Percentiles rank a stretch among this genome's conserved stretches.
phyloP scores from a whole-genome alignment of 2,113 vertebrate species.

The Otolemur garnettii region DNA sequence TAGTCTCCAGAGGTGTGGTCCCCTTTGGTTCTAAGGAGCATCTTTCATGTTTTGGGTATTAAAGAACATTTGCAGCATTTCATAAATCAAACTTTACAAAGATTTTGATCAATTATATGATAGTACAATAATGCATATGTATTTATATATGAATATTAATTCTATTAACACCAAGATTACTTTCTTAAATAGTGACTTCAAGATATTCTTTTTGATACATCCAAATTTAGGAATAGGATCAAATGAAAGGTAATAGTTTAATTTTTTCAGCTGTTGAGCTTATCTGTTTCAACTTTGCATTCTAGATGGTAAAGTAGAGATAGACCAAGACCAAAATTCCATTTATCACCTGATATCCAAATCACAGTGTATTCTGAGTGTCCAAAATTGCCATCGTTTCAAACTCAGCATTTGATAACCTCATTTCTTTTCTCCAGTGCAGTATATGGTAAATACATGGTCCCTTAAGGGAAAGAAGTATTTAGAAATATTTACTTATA shows the following conservation, averaged over 20 bases:
- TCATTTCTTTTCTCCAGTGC: background rate
- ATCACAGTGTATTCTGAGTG: background rate
- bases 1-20: no score
- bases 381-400: background rate
- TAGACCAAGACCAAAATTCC: background rate
- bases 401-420: background rate
- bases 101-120: background rate
- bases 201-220: background rate
- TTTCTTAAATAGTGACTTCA: background rate
- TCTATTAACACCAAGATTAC: background rate
- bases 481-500: background rate
- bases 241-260: background rate
- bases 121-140: background rate
- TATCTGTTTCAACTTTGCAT: background rate
- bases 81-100: background rate
- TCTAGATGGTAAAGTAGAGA: background rate
- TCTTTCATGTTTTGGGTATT: background rate
- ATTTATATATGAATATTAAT: background rate
- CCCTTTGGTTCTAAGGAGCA: background rate
- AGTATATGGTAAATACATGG: background rate
- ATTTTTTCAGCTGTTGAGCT: background rate
- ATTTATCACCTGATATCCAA: background rate
- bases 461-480: background rate
- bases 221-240: background rate
- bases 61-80: background rate